These are phyloP conservation scores for Hydrozoanthus tunicans DNA, from an alignment of 64 coral and sea anemone species.

Conservation along the genomic window DNA sequence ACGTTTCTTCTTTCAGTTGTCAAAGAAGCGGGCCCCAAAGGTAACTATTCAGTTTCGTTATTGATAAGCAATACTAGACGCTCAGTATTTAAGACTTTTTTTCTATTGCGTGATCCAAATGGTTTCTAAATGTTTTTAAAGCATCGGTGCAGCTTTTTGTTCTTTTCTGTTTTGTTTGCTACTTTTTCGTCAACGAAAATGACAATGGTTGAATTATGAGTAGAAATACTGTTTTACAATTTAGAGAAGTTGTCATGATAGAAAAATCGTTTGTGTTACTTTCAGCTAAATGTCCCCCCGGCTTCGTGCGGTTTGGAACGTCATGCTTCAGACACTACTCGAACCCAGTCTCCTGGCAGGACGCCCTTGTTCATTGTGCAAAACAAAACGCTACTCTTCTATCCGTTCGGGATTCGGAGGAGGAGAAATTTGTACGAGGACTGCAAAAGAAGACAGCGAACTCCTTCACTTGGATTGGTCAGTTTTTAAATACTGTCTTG, in stretches of 20 bases:
- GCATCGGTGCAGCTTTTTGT: neutral
- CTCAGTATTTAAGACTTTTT: no score
- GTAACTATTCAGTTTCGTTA: conserved; percentile 18
- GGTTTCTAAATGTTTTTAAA: neutral
- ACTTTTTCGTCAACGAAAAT: no score
- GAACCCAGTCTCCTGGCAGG: conserved; percentile 70
- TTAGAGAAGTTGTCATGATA: neutral
- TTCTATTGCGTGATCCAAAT: no score
- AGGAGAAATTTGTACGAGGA: conserved; percentile 78
- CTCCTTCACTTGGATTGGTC: conserved; percentile 83
- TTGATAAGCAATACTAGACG: no score
- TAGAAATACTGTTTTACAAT: no score
- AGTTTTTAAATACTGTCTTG: neutral
- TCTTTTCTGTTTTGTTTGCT: neutral
- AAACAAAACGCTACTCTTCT: conserved; percentile 81
- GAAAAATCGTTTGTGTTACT: neutral
- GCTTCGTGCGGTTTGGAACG: conserved; percentile 70
- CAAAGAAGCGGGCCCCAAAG: conserved; percentile 80
- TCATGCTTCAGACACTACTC: conserved; percentile 86
- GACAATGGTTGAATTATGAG: no score
- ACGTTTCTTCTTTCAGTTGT: conserved; percentile 62
- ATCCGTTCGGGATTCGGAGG: conserved; percentile 67
- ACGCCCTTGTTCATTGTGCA: conserved; percentile 64
- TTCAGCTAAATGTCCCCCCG: conserved; percentile 81
- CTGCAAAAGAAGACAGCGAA: conserved; percentile 58